Conservation (phyloP, 2,113 vertebrate genomes). For the Colinus virginianus region DNA sequence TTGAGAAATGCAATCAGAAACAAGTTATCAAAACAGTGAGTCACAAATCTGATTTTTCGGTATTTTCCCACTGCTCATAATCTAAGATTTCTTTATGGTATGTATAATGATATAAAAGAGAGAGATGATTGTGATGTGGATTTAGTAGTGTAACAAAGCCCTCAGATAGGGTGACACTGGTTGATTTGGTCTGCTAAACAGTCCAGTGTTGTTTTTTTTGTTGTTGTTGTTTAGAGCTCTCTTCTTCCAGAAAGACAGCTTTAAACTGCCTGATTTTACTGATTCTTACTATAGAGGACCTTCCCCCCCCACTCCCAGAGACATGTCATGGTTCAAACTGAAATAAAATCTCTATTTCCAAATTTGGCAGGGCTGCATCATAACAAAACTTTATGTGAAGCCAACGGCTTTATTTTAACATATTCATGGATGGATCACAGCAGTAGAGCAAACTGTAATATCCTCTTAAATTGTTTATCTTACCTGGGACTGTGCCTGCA, state of each 20-base stretch:
- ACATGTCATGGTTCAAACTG: neutral
- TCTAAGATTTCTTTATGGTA: neutral
- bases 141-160: neutral
- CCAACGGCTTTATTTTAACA: neutral
- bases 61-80: neutral
- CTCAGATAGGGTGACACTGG: neutral
- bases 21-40: neutral
- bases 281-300: neutral
- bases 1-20: neutral
- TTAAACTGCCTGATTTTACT: neutral
- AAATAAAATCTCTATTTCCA: neutral
- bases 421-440: neutral
- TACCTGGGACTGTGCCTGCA: constrained; percentile 95
- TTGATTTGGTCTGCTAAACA: neutral
- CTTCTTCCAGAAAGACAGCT: neutral
- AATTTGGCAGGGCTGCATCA: neutral
- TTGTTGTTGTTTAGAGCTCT: neutral
- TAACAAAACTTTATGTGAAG: neutral
- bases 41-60: neutral
- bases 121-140: neutral
- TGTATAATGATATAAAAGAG: neutral
- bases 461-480: constrained; percentile 15
- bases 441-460: neutral
- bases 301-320: neutral
- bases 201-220: neutral